Conservation (phyloP, 2,113 vertebrate genomes). For the Psittacus erithacus region DNA sequence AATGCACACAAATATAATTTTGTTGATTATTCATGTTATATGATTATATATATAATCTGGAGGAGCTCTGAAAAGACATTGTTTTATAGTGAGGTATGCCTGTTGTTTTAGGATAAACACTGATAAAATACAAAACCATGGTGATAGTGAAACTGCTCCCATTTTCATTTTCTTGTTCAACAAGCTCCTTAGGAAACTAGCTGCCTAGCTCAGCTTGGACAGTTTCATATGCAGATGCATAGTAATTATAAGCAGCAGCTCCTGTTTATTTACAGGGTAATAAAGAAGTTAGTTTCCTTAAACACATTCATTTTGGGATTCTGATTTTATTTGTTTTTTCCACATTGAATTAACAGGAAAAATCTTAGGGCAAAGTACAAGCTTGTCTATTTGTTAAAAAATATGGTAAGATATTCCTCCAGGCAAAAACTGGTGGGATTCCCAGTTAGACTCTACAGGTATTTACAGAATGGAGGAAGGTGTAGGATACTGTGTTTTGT, state of each 20-base stretch:
- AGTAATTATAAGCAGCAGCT: not conserved
- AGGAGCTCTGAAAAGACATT: not conserved
- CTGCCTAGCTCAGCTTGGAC: not conserved
- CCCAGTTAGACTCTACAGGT: not conserved
- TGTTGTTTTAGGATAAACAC: constrained; percentile 8
- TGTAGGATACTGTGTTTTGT: not conserved
- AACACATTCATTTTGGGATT: not conserved
- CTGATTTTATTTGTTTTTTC: not conserved
- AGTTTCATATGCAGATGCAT: not conserved
- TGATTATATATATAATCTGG: not conserved
- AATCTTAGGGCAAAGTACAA: not conserved
- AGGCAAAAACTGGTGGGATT: not conserved
- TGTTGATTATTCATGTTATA: not conserved
- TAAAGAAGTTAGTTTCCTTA: not conserved
- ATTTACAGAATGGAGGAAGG: not conserved
- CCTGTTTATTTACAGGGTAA: not conserved
- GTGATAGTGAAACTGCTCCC: not conserved
- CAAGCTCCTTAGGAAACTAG: not conserved
- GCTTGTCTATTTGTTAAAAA: not conserved
- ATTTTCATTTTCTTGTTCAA: not conserved
- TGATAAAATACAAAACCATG: not conserved
- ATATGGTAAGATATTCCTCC: not conserved
- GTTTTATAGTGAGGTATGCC: not conserved
- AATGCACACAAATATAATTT: not conserved
- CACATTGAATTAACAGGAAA: not conserved